Evolutionary conservation across 1,140 invertebrate genomes (phyloP).

Genomic region (Drosophila micromelanica): DNA sequence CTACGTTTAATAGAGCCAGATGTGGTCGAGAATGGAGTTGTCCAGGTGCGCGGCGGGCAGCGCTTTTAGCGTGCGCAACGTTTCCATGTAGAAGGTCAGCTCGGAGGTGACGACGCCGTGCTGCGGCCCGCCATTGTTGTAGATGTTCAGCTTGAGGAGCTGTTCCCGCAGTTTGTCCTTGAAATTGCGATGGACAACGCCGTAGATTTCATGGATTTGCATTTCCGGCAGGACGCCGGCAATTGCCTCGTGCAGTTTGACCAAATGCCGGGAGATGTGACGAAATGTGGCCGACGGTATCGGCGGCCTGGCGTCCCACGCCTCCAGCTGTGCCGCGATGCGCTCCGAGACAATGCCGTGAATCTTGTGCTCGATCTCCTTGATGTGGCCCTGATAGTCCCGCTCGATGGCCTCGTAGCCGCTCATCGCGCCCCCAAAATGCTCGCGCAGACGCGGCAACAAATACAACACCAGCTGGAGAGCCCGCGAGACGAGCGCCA

Average conservation of each 20-base stretch:
- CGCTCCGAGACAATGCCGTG: constrained; percentile 94
- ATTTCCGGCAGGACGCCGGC: constrained; percentile 90
- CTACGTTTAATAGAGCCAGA: constrained; percentile 86
- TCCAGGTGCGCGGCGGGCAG: constrained; percentile 89
- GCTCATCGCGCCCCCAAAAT: constrained; percentile 86
- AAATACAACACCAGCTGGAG: constrained; percentile 92
- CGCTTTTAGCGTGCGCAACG: constrained; percentile 93
- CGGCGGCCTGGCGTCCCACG: constrained; percentile 97
- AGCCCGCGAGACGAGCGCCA: constrained; percentile 95
- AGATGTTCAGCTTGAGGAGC: constrained; percentile 93
- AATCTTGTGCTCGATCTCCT: constrained; percentile 96
- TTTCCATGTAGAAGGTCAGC: constrained; percentile 97
- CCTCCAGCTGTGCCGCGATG: constrained; percentile 89
- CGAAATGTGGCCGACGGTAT: constrained; percentile 97
- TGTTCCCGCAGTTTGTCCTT: constrained; percentile 94
- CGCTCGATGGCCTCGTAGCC: constrained; percentile 89
- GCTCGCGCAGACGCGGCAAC: constrained; percentile 88
- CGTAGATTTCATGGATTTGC: constrained; percentile 91
- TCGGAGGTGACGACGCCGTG: constrained; percentile 98
- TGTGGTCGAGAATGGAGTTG: constrained; percentile 91
- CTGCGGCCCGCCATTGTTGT: constrained; percentile 97
- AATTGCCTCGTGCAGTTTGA: constrained; percentile 96
- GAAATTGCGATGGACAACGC: constrained; percentile 93
- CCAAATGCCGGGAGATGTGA: constrained; percentile 95
- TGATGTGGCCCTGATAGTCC: constrained; percentile 94